Percentiles rank a stretch among this genome's conserved stretches.
Evolutionary conservation across 2,113 vertebrate species (phyloP).

Genomic region (Ciconia boyciana): DNA sequence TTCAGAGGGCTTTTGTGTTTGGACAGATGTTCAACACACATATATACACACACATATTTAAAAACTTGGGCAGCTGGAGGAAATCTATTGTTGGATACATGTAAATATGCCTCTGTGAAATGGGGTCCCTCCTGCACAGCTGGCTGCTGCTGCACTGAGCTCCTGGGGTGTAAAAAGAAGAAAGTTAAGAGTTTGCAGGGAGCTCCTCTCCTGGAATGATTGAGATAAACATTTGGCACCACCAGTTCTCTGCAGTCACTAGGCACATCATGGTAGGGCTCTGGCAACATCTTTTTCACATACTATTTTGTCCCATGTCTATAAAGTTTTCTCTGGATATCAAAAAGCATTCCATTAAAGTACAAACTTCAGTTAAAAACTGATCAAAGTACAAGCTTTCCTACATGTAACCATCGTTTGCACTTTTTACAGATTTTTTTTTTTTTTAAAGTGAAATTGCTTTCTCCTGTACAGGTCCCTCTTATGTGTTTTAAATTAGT

Average conservation of each 20-base stretch:
- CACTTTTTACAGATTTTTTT: not conserved
- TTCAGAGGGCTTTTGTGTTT: conserved; percentile 22
- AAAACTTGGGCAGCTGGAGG: conserved; percentile 4
- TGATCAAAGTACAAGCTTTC: not conserved
- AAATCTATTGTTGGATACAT: not conserved
- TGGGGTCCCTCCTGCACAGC: not conserved
- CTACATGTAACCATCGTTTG: not conserved
- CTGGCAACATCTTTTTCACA: not conserved
- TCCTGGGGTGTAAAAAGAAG: not conserved
- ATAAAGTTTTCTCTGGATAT: not conserved
- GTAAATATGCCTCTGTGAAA: not conserved
- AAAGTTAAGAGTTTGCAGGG: not conserved
- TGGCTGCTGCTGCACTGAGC: not conserved
- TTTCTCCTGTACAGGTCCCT: not conserved
- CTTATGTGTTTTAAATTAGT: not conserved
- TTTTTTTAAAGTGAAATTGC: not conserved
- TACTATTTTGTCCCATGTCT: not conserved
- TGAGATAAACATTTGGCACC: not conserved
- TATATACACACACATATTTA: not conserved
- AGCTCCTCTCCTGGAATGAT: not conserved
- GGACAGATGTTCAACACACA: not conserved
- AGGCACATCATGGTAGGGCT: not conserved
- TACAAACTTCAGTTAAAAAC: not conserved
- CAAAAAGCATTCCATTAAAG: not conserved
- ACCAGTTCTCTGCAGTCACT: not conserved